These are phyloP conservation scores for Centroberyx gerrardi DNA, from an alignment of 2,797 vertebrate species.

Conservation along the genomic window DNA sequence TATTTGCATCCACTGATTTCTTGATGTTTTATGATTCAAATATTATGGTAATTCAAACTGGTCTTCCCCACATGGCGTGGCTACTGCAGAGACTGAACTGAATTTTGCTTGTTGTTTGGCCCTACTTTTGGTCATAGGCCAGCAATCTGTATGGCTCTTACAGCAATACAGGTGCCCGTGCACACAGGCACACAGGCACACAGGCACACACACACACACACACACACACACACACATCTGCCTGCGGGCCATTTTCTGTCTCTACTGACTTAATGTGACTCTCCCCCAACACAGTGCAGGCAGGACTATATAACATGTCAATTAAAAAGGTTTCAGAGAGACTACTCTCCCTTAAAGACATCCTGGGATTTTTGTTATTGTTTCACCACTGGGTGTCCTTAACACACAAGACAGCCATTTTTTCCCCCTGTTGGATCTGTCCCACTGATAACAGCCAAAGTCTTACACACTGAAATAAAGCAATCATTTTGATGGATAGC, in stretches of 20 bases:
- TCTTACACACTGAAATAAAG: constrained; percentile 46
- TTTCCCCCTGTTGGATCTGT: constrained; percentile 49
- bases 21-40: not conserved
- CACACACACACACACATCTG: not conserved
- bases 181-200: not conserved
- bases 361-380: constrained; percentile 46
- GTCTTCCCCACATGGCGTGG: not conserved
- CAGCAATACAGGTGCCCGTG: not conserved
- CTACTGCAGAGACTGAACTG: not conserved
- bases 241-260: constrained; percentile 31
- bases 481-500: constrained; percentile 48
- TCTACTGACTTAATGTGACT: constrained; percentile 38
- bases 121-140: constrained; percentile 23
- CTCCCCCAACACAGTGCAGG: constrained; percentile 27
- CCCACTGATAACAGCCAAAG: constrained; percentile 18
- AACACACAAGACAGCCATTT: constrained; percentile 42
- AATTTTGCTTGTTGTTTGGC: constrained; percentile 12
- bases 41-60: not conserved
- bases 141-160: constrained; percentile 10
- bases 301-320: constrained; percentile 54
- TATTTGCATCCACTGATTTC: not conserved
- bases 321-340: constrained; percentile 61
- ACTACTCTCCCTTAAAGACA: constrained; percentile 37
- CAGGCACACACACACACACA: constrained; percentile 20
- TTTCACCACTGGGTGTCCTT: constrained; percentile 37